Conservation (phyloP, 2,797 vertebrate species). For the Onychomys arenicola region DNA sequence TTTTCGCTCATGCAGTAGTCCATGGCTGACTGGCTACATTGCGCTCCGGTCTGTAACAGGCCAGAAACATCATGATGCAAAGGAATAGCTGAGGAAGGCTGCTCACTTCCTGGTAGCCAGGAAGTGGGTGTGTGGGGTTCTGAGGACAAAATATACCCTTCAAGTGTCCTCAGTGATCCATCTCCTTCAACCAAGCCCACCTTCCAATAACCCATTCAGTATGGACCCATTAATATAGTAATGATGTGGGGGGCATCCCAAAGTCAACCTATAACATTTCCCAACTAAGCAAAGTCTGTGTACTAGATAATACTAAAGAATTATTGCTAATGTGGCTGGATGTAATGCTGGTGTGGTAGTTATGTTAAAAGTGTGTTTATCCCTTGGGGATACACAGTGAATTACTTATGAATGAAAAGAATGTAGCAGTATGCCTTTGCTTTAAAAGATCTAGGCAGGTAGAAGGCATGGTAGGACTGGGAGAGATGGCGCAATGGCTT, state of each 20-base stretch:
- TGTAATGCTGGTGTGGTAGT: neutral
- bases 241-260: neutral
- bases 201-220: neutral
- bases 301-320: neutral
- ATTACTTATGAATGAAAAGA: conserved; percentile 25
- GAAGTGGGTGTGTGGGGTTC: neutral
- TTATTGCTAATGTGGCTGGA: neutral
- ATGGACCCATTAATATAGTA: neutral
- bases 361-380: conserved; percentile 9
- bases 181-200: too few species aligned
- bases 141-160: neutral
- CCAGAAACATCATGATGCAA: neutral
- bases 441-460: neutral
- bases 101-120: neutral
- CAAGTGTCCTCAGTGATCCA: neutral
- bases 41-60: neutral
- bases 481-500: neutral
- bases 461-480: neutral
- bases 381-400: neutral
- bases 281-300: neutral
- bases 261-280: neutral
- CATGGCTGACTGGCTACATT: neutral
- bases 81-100: neutral
- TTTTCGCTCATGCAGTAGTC: neutral
- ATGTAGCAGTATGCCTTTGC: neutral